Evolutionary conservation across 2,113 vertebrate genomes (phyloP).

Genomic region (Helogale parvula): DNA sequence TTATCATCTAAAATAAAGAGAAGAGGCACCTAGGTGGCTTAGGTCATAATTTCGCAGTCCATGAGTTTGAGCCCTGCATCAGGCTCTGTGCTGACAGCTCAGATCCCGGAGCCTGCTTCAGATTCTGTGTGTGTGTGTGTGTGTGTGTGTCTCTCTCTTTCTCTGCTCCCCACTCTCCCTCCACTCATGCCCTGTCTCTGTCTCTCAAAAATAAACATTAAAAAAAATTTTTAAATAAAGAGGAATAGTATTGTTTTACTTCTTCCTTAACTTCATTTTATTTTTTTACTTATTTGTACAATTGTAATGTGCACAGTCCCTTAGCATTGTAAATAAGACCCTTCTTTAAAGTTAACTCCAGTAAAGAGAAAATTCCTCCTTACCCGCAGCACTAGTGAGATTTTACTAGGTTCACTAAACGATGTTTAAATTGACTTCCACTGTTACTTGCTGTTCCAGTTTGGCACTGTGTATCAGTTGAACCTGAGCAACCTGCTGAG

Average conservation of each 20-base stretch:
- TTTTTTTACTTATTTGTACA: neutral
- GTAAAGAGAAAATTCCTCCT: neutral
- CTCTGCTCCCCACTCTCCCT: no score
- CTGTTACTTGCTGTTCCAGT: neutral
- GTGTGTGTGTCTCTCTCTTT: no score
- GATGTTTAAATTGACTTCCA: constrained; percentile 10
- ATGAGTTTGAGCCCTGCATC: no score
- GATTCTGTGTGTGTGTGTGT: no score
- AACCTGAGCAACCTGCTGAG: neutral
- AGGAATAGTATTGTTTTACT: neutral
- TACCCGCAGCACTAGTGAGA: neutral
- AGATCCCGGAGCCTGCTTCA: no score
- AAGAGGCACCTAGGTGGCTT: neutral
- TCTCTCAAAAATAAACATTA: no score
- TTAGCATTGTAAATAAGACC: neutral
- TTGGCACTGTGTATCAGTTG: neutral
- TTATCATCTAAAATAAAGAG: neutral
- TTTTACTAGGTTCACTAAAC: constrained; percentile 12
- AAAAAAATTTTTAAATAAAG: neutral
- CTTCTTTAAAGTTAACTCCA: neutral
- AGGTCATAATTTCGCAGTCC: no score
- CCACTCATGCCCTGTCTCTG: no score
- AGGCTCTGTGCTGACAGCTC: no score
- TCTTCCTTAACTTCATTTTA: constrained; percentile 23
- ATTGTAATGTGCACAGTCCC: neutral